phyloP scores from a whole-genome alignment of 2,888 invertebrate species.

The Scaptomyza parva region DNA sequence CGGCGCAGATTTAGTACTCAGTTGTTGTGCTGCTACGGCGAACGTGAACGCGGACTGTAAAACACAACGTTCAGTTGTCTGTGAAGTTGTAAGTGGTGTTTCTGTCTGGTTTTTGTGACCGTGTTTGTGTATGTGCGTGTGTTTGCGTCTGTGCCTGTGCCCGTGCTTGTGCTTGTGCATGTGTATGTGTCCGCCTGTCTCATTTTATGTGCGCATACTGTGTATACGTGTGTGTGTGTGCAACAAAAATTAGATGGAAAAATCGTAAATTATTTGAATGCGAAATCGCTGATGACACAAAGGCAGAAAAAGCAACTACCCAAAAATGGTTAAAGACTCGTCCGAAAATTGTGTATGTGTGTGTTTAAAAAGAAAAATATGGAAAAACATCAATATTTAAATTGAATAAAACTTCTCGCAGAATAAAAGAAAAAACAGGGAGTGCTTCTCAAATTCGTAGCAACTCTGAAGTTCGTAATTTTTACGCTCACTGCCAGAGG shows the following conservation, averaged over 20 bases:
- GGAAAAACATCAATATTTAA: slow-evolving; percentile 23
- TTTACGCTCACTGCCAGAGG: slow-evolving; percentile 65
- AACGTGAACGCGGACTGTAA: slow-evolving; percentile 80
- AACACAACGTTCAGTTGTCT: slow-evolving; percentile 43
- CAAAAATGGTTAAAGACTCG: slow-evolving; percentile 3
- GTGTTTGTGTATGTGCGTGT: slow-evolving; percentile 18
- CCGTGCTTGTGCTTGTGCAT: slow-evolving; percentile 1
- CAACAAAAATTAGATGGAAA: slow-evolving; percentile 36
- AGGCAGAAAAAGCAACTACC: slow-evolving; percentile 18
- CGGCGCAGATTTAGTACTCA: slow-evolving; percentile 83
- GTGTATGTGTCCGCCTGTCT: slow-evolving; percentile 14
- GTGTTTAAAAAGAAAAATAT: slow-evolving; percentile 1
- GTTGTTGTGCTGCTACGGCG: slow-evolving; percentile 83
- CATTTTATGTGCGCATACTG: slow-evolving; percentile 8
- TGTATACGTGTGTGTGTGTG: slow-evolving; percentile 6
- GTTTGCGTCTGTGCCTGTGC: background rate
- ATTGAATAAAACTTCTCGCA: slow-evolving; percentile 20
- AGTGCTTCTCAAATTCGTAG: slow-evolving; percentile 23
- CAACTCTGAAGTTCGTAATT: slow-evolving; percentile 40
- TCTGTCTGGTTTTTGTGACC: slow-evolving; percentile 32
- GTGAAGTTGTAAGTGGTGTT: slow-evolving; percentile 38
- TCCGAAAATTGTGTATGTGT: slow-evolving; percentile 7
- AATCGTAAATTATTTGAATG: slow-evolving; percentile 8
- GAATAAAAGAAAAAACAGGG: slow-evolving; percentile 1
- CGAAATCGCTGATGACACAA: slow-evolving; percentile 6